Evolutionary conservation across 1,140 invertebrate genomes (phyloP).

Genomic region (Macrosteles quadrilineatus): DNA sequence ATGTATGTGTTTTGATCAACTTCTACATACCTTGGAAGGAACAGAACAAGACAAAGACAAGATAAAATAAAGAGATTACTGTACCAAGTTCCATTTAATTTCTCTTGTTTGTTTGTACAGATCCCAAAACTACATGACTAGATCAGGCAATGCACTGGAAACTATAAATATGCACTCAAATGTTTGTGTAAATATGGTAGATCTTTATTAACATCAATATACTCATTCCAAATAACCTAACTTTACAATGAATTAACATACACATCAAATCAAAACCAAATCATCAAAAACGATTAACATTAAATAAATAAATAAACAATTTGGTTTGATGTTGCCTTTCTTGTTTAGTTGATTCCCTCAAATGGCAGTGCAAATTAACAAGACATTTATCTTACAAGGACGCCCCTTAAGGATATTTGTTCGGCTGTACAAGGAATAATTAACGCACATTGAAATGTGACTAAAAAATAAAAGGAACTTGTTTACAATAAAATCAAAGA

Average conservation of each 20-base stretch:
- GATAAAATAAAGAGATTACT: conserved; percentile 26
- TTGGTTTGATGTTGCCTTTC: conserved; percentile 10
- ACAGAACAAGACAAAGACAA: not conserved
- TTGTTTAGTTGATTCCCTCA: not conserved
- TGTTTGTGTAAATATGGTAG: conserved; percentile 26
- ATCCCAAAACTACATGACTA: conserved; percentile 35
- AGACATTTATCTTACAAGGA: conserved; percentile 2
- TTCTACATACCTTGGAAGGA: no score
- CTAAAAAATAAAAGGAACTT: conserved; percentile 32
- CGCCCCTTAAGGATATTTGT: not conserved
- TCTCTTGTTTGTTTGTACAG: conserved; percentile 28
- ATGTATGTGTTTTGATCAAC: no score
- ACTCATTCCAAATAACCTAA: conserved; percentile 21
- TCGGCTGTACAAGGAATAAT: conserved; percentile 6
- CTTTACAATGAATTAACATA: conserved; percentile 14
- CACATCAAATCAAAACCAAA: conserved; percentile 23
- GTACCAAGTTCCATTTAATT: conserved; percentile 36
- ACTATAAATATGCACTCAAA: conserved; percentile 12
- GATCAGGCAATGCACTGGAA: conserved; percentile 25
- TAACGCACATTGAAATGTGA: not conserved
- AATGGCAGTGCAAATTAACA: conserved; percentile 16
- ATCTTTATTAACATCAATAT: conserved; percentile 25
- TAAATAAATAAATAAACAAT: conserved; percentile 8
- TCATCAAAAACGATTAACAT: conserved; percentile 7
- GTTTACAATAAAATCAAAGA: conserved; percentile 33